Conservation (phyloP, 2,113 vertebrate genomes). For the Entelurus aequoreus region DNA sequence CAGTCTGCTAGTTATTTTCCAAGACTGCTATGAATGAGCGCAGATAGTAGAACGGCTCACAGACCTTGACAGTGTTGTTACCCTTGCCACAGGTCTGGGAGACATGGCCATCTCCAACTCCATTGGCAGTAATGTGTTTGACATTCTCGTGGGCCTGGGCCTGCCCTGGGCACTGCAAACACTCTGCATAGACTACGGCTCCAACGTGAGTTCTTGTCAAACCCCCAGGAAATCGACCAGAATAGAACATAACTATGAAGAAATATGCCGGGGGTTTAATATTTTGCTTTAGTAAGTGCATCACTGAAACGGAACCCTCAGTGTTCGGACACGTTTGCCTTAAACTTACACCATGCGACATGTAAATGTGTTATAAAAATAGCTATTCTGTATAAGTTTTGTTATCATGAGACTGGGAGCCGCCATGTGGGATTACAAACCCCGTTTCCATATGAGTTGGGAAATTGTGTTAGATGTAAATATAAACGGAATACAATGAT, state of each 20-base stretch:
- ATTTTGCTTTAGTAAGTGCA: too few species aligned
- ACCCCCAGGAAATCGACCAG: slow-evolving; percentile 7
- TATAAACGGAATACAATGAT: too few species aligned
- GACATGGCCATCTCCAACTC: slow-evolving; percentile 97
- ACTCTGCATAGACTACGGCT: slow-evolving; percentile 88
- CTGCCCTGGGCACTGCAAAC: slow-evolving; percentile 90
- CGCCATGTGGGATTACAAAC: too few species aligned
- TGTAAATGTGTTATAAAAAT: too few species aligned
- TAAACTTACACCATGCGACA: too few species aligned
- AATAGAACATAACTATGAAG: slow-evolving; percentile 18
- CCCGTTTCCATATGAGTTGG: too few species aligned
- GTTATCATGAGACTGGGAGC: too few species aligned
- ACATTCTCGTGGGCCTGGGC: slow-evolving; percentile 92
- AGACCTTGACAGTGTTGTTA: slow-evolving; percentile 25
- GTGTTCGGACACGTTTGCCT: neutral
- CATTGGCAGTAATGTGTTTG: slow-evolving; percentile 93
- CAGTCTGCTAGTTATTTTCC: too few species aligned
- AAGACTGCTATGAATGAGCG: too few species aligned
- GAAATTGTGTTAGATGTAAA: too few species aligned
- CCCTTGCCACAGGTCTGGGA: slow-evolving; percentile 79
- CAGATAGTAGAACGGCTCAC: neutral
- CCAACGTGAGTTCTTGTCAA: slow-evolving; percentile 74
- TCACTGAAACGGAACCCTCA: neutral
- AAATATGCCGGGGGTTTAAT: neutral
- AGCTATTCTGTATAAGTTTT: too few species aligned